Base-by-base conservation (phyloP, 2,113 vertebrate species). In the Pao palembangensis region DNA sequence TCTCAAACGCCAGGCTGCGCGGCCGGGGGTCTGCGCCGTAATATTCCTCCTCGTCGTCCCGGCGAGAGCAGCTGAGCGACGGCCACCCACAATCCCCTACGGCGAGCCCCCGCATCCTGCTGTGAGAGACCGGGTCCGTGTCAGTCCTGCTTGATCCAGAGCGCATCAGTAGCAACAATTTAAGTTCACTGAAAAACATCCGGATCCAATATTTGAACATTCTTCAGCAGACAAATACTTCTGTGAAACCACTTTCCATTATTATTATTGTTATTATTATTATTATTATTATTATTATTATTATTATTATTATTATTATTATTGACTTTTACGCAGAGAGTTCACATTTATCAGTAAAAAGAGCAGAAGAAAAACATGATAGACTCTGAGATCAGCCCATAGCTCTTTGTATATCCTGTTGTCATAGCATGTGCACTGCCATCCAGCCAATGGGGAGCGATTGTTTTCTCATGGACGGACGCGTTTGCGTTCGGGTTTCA, bases 121-220 rank as follows among this genome's bases (percentile, higher is more conserved):
- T 73, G 73, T 69, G 74, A 2, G 85, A 52, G 64, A 75, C 76
- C 42, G 82, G 65, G 58, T 83, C 79, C 67, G 88, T 81, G 71
- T 87, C 90, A 61, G 92, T 89, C 85, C 88, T 89, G 85, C 88
- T 89, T 25, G 83, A 79, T 75, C 84, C 88, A 52, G 89, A 90
- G 79, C 90, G 91, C 89, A 93, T 93, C 86, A 93, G 84, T 82
- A 93, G 88, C 88, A 94, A 87, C 81, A 94, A 91, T 90, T 93
- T 93, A 80, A 94, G 89, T 91, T 94, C 91, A 89, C 91, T 93
- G 82, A 93, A 92, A 88, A 94, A 91, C 90, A 93, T 91, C 76
- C 91, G 90, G 88, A 93, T 90, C 85, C 90, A 87, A 75, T 91
- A 93, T 91, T 93, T 94, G 65, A 94, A 91, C 93, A 94, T 94